Conservation (phyloP, 1,140 invertebrate genomes). For the Orius insidiosus region DNA sequence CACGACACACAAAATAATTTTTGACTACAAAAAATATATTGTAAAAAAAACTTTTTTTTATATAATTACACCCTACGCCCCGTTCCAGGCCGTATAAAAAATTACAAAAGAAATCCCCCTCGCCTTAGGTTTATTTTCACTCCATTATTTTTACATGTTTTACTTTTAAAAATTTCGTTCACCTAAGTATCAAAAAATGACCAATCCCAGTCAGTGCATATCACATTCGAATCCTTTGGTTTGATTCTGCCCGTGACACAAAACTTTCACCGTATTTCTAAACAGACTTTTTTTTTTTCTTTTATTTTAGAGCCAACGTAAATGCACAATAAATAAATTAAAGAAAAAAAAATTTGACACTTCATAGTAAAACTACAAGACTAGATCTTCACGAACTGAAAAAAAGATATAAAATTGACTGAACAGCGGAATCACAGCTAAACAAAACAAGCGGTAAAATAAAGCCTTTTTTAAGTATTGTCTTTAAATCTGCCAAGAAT, state of each 20-base stretch:
- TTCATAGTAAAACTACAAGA: too few species aligned
- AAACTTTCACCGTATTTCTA: too few species aligned
- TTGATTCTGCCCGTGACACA: slow-evolving; percentile 4
- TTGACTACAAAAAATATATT: slow-evolving; percentile 14
- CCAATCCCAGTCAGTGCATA: slow-evolving; percentile 14
- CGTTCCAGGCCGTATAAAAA: slow-evolving; percentile 12
- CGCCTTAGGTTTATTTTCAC: background rate
- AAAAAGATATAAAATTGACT: too few species aligned
- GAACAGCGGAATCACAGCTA: too few species aligned
- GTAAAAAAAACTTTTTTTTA: background rate
- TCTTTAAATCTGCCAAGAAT: background rate
- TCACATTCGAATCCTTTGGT: slow-evolving; percentile 16
- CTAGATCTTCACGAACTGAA: too few species aligned
- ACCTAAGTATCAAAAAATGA: slow-evolving; percentile 13
- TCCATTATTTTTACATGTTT: too few species aligned
- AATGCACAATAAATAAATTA: too few species aligned
- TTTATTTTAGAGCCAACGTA: too few species aligned
- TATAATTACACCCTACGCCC: slow-evolving; percentile 14
- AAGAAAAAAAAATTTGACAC: too few species aligned
- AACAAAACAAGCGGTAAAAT: too few species aligned
- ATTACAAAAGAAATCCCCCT: slow-evolving; percentile 14
- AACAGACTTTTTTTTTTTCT: too few species aligned
- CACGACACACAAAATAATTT: slow-evolving; percentile 11
- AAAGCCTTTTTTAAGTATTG: background rate
- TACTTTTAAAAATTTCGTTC: slow-evolving; percentile 1